phyloP scores from a whole-genome alignment of 2,113 vertebrate species.

The Nesoenas mayeri region DNA sequence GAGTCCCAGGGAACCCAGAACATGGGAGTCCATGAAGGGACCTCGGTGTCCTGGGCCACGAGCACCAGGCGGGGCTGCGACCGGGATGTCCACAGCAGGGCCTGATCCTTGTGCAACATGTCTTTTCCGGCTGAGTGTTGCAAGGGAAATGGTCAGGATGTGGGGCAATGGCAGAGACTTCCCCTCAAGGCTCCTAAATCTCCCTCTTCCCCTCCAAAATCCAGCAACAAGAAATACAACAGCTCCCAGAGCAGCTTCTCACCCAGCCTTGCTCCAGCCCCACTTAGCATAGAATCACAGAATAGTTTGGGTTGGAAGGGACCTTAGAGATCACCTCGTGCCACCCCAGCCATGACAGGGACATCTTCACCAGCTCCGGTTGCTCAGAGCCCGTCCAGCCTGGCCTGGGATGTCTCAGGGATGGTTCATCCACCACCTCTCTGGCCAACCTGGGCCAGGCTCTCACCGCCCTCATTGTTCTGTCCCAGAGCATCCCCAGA shows the following conservation, averaged over 20 bases:
- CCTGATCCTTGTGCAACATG: background rate
- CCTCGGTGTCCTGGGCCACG: rapidly evolving
- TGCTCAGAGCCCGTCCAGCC: no score
- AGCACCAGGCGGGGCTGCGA: background rate
- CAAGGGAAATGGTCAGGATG: conserved; percentile 17
- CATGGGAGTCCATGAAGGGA: background rate
- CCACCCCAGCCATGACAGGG: no score
- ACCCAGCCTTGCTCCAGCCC: background rate
- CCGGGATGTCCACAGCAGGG: background rate
- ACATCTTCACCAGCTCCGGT: no score
- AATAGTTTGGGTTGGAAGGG: no score
- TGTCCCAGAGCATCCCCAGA: background rate
- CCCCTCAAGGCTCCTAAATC: background rate
- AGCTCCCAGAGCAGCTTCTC: background rate
- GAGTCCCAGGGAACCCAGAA: background rate
- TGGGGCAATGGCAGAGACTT: conserved; percentile 35
- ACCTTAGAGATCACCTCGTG: no score
- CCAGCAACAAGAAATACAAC: background rate
- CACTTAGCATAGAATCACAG: rapidly evolving
- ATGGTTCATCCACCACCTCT: no score
- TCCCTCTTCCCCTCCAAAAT: background rate
- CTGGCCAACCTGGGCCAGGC: no score
- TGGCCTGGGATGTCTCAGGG: no score
- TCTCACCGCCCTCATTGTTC: no score
- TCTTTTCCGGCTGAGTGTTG: background rate